Evolutionary conservation across 2,797 vertebrate genomes (phyloP), one percentile per base, ranked within the genome.

Genomic region (Syndactyla subalaris): DNA sequence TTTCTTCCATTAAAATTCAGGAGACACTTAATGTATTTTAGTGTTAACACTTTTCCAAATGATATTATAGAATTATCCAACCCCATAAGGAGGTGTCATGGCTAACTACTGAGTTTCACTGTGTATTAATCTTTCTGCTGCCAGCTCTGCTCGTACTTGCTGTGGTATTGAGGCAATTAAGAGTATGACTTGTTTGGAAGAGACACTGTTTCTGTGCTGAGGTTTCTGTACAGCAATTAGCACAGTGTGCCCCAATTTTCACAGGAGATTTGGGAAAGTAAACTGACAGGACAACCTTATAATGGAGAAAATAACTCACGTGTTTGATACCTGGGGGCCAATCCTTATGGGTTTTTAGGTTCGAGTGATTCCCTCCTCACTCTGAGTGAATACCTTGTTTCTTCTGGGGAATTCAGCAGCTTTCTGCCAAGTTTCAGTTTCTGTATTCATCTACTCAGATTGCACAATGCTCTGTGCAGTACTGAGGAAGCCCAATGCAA

Each of bases 41-140:
- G 12, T 34, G 26, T 49, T 76, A 70, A 34, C 2, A 1, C 16
- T 70, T 49, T 65, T 43, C 30, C 39, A 48, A 6, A 26, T 30
- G 24, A 10, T 49, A 1, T 2, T 57, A 2, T 23, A 32, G 68
- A 61, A 16, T 15, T 6, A n/a, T 21, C 16, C 21, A 38, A 9
- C 8, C 12, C 20, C 29, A 3, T 10, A 32, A 6, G 13, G 58
- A 43, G 22, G 18, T 43, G 48, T 36, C 0, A 1, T 20, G 34
- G 8, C 22, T 89, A 67, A 30, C 54, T 14, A 3, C 8, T 21
- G 51, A 14, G 29, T 70, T 51, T 58, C 6, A 7, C 8, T 55
- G 12, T 8, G 0, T 5, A 12, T 34, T 72, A 32, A 51, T 39
- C 8, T 80, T 68, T 41, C 23, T 86, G 45, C 36, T 91, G 54